These are phyloP conservation scores for Lethrus apterus DNA, from an alignment of 1,140 invertebrate species.

Conservation along the genomic window DNA sequence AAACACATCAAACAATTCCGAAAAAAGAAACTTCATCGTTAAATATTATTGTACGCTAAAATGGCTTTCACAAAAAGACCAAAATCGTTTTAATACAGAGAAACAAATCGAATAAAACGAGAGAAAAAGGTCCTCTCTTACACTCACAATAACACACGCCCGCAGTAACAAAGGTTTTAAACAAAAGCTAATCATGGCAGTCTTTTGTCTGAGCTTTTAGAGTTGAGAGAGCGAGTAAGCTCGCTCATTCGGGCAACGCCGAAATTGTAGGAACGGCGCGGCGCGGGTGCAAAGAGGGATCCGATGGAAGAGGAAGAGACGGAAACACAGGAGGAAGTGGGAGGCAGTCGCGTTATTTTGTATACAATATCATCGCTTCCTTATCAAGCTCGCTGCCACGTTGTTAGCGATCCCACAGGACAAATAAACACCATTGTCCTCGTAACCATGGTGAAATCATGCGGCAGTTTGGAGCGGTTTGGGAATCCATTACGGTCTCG, in stretches of 20 bases:
- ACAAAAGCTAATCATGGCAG: constrained; percentile 18
- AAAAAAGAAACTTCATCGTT: too few relatives aligned
- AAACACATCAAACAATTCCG: too few relatives aligned
- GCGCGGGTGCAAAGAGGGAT: constrained; percentile 6
- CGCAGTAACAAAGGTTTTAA: constrained; percentile 18
- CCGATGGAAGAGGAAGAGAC: constrained; percentile 17
- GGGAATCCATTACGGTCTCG: constrained; percentile 24
- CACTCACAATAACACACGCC: too few relatives aligned
- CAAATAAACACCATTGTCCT: constrained; percentile 44
- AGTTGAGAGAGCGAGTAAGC: constrained; percentile 1
- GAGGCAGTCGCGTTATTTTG: constrained; percentile 28
- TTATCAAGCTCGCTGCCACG: constrained; percentile 40
- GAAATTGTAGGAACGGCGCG: constrained; percentile 6
- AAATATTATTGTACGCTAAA: too few relatives aligned
- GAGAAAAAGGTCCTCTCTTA: too few relatives aligned
- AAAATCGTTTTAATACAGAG: too few relatives aligned
- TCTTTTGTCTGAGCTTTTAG: constrained; percentile 12
- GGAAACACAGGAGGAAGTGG: constrained; percentile 4
- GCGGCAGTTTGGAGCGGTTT: constrained; percentile 36
- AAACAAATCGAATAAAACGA: too few relatives aligned
- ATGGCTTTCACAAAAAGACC: too few relatives aligned
- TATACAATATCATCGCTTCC: constrained; percentile 39
- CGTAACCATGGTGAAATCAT: constrained; percentile 43
- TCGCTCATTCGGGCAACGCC: not conserved
- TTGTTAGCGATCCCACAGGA: constrained; percentile 43